A percentile compares a stretch with the other conserved stretches of the same genome.
Conservation (phyloP, 1,140 invertebrate species). For the Psilanteris sp. region DNA sequence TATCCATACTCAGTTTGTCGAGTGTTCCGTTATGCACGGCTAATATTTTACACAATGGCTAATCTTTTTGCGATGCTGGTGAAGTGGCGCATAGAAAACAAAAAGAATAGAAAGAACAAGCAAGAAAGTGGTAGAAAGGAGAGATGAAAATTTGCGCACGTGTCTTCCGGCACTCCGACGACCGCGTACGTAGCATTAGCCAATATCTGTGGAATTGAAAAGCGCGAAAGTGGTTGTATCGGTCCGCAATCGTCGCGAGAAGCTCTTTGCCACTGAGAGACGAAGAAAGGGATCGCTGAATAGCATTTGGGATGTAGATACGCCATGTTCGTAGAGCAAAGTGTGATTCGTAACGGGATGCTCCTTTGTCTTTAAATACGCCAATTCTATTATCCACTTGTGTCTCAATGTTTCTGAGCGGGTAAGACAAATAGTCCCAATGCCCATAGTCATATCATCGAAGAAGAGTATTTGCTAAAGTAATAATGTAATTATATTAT, state of each 20-base stretch:
- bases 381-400: slow-evolving; percentile 58
- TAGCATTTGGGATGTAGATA: slow-evolving; percentile 77
- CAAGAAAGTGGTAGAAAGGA: not conserved
- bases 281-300: slow-evolving; percentile 71
- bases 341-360: slow-evolving; percentile 76
- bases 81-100: slow-evolving; percentile 15
- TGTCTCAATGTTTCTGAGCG: slow-evolving; percentile 17
- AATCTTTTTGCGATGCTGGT: slow-evolving; percentile 37
- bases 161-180: slow-evolving; percentile 49
- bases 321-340: slow-evolving; percentile 73
- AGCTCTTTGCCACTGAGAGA: slow-evolving; percentile 35
- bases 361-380: slow-evolving; percentile 75
- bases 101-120: not conserved
- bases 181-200: slow-evolving; percentile 54
- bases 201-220: slow-evolving; percentile 69
- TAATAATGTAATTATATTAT: no score
- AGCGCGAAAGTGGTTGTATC: slow-evolving; percentile 73
- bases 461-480: no score
- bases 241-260: slow-evolving; percentile 72
- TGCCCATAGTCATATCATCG: no score
- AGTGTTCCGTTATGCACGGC: slow-evolving; percentile 12
- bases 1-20: slow-evolving; percentile 4
- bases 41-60: slow-evolving; percentile 33
- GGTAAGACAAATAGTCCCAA: no score
- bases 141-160: slow-evolving; percentile 19